Evolutionary conservation across 2,113 vertebrate species (phyloP).

Genomic region (Harpagus bidentatus): DNA sequence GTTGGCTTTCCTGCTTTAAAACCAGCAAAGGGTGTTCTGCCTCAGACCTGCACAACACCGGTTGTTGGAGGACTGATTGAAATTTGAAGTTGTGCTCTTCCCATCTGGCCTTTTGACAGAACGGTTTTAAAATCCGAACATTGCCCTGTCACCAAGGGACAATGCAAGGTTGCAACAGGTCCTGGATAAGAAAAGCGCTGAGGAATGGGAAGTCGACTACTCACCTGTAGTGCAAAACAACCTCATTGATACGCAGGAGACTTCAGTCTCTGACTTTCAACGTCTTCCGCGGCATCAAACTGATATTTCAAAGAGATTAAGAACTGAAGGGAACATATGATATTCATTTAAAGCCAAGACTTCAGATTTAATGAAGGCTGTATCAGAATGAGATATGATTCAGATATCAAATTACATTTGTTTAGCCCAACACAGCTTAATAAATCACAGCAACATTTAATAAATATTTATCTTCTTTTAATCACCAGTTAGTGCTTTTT

Average conservation of each 20-base stretch:
- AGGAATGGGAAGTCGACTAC: neutral
- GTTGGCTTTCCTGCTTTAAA: neutral
- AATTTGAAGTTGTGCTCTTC: neutral
- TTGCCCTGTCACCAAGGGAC: neutral
- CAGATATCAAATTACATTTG: constrained; percentile 76
- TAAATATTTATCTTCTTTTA: constrained; percentile 80
- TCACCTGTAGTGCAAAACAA: neutral
- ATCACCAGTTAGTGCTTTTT: constrained; percentile 70
- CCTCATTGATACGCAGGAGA: constrained; percentile 60
- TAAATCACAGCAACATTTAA: constrained; percentile 77
- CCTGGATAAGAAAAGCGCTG: neutral
- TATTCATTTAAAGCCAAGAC: constrained; percentile 71
- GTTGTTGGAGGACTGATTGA: neutral
- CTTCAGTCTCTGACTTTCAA: constrained; percentile 65
- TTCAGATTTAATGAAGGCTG: constrained; percentile 72
- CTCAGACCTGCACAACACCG: neutral
- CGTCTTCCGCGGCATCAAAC: constrained; percentile 67
- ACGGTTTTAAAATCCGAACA: neutral
- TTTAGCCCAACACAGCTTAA: constrained; percentile 70
- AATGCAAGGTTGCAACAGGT: neutral
- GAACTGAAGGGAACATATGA: constrained; percentile 69
- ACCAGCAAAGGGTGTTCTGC: neutral
- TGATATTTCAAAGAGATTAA: constrained; percentile 77
- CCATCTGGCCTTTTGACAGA: neutral
- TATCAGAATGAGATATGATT: constrained; percentile 73